Evolutionary conservation across 2,113 vertebrate genomes (phyloP).

Genomic region (Centropus bengalensis): DNA sequence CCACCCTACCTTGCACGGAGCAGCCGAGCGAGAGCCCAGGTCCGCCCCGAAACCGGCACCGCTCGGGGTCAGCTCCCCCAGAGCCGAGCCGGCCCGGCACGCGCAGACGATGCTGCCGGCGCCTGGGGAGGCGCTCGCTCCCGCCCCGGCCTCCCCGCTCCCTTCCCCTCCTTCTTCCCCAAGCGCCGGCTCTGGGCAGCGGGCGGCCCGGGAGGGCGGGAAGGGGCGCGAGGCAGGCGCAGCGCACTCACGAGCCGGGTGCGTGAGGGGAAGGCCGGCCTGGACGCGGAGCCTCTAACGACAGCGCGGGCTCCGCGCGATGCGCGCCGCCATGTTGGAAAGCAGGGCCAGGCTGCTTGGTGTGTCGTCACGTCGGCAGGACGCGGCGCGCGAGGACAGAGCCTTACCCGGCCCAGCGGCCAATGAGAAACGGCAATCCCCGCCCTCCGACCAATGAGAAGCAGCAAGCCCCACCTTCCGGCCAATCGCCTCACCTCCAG

Average conservation of each 20-base stretch:
- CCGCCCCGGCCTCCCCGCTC: neutral
- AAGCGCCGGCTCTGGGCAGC: neutral
- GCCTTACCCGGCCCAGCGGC: too few species aligned
- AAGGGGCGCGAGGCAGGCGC: rapidly evolving
- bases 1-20: neutral
- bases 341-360: neutral
- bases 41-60: neutral
- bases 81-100: too few species aligned
- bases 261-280: neutral
- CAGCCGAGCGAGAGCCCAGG: too few species aligned
- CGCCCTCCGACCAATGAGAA: too few species aligned
- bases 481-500: neutral
- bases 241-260: neutral
- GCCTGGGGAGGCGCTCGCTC: neutral
- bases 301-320: neutral
- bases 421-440: too few species aligned
- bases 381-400: rapidly evolving
- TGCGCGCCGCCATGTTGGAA: slow-evolving; percentile 63
- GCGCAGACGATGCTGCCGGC: neutral
- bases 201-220: too few species aligned
- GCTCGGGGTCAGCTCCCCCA: too few species aligned
- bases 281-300: neutral
- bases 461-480: rapidly evolving
- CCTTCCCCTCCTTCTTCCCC: too few species aligned
- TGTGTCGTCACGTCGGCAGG: neutral